A percentile compares a stretch with the other conserved stretches of the same genome.
phyloP scores from a whole-genome alignment of 1,140 invertebrate genomes.

The Stratiolaelaps scimitus region DNA sequence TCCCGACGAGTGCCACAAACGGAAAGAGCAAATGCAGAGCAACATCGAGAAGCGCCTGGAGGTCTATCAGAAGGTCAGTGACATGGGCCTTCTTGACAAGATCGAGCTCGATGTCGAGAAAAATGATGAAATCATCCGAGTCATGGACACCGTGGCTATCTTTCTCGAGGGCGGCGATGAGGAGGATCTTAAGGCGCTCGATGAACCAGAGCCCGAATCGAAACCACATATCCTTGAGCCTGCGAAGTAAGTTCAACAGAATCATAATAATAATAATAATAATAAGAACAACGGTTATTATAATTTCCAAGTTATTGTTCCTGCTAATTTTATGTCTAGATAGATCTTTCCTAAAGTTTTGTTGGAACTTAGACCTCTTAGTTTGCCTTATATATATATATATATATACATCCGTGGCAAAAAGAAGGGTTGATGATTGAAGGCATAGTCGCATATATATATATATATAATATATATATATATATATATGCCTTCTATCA shows the following conservation, averaged over 20 bases:
- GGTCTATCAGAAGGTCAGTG: constrained; percentile 74
- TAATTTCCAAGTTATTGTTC: neutral
- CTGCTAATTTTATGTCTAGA: neutral
- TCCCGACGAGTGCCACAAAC: constrained; percentile 82
- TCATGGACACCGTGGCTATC: constrained; percentile 91
- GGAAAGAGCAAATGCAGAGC: constrained; percentile 69
- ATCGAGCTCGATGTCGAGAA: constrained; percentile 75
- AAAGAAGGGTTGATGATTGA: too few species aligned
- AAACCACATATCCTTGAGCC: constrained; percentile 38
- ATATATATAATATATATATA: too few species aligned
- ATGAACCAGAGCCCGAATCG: constrained; percentile 44
- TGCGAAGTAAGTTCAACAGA: neutral
- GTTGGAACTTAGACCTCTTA: neutral
- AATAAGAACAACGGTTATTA: neutral
- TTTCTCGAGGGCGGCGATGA: constrained; percentile 94
- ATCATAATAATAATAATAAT: constrained; percentile 1
- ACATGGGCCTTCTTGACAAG: constrained; percentile 57
- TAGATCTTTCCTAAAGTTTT: constrained; percentile 1
- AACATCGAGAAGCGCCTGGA: constrained; percentile 75
- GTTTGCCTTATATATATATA: too few species aligned
- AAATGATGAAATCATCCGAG: constrained; percentile 65
- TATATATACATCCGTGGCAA: too few species aligned
- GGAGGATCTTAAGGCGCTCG: constrained; percentile 71
- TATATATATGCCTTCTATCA: too few species aligned
- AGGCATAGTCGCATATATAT: too few species aligned